Conservation (phyloP, 2,797 vertebrate genomes). For the Macrochelys suwanniensis region DNA sequence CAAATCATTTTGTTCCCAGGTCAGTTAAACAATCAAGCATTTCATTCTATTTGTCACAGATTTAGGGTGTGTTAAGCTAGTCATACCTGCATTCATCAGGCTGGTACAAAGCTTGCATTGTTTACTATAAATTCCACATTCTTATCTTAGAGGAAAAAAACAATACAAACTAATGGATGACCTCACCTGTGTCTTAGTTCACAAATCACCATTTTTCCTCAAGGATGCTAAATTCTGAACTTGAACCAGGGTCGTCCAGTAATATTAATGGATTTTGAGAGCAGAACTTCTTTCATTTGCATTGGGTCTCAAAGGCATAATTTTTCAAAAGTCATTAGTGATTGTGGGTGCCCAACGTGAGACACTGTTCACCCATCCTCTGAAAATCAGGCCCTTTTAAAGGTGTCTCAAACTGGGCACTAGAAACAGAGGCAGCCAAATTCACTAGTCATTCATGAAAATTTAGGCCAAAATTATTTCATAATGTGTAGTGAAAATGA, state of each 20-base stretch:
- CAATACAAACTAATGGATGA: neutral
- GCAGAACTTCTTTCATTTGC: neutral
- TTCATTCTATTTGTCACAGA: neutral
- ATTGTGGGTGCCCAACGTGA: neutral
- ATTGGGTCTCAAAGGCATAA: neutral
- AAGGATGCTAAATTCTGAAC: neutral
- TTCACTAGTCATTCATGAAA: neutral
- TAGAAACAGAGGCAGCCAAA: neutral
- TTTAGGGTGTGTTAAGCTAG: neutral
- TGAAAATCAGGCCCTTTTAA: neutral
- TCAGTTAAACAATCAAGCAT: constrained; percentile 8
- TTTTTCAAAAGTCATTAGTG: neutral
- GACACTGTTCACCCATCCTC: fast-evolving
- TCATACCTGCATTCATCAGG: fast-evolving
- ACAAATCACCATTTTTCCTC: neutral
- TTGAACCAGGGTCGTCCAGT: constrained; percentile 37
- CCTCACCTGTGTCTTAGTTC: constrained; percentile 30
- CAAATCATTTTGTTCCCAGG: neutral
- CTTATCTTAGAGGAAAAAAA: neutral
- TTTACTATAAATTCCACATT: neutral
- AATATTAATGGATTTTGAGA: constrained; percentile 23
- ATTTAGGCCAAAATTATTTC: neutral
- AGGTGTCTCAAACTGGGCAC: neutral
- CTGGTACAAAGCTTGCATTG: neutral
- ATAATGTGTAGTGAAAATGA: neutral